Conservation (phyloP, 2,113 vertebrate species). For the Centrocercus urophasianus region DNA sequence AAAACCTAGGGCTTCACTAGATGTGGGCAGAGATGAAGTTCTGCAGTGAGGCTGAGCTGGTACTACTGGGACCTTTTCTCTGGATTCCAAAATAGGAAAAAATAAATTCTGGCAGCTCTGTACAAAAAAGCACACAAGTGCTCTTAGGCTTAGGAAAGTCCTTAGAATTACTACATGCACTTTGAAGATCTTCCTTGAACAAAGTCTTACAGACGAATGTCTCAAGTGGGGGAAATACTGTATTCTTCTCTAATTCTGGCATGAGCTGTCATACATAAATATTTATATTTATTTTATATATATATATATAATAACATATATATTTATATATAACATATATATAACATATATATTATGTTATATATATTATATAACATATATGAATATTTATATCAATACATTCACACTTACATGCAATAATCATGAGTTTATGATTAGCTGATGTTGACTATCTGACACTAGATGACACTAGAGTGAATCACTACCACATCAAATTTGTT, state of each 20-base stretch:
- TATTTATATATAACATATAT: too few relatives aligned
- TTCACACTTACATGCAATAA: slow-evolving; percentile 24
- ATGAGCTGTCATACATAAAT: slow-evolving; percentile 53
- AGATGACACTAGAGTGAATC: slow-evolving; percentile 75
- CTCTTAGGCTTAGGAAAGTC: not conserved
- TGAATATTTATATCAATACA: slow-evolving; percentile 11
- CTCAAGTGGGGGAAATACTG: not conserved
- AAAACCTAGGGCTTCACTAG: not conserved
- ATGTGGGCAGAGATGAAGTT: not conserved
- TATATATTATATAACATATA: too few relatives aligned
- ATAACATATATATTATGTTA: too few relatives aligned
- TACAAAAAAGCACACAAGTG: not conserved
- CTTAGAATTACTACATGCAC: not conserved
- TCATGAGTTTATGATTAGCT: slow-evolving; percentile 73
- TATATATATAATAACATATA: too few relatives aligned
- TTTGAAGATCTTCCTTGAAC: not conserved
- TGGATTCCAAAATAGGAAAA: not conserved
- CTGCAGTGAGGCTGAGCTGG: not conserved
- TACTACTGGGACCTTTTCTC: not conserved
- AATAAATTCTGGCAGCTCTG: not conserved
- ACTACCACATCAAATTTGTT: slow-evolving; percentile 43
- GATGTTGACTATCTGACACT: slow-evolving; percentile 71
- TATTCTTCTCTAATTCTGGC: slow-evolving; percentile 46
- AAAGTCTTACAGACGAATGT: slow-evolving; percentile 3
- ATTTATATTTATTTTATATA: not conserved